Base-by-base conservation (phyloP, 2,113 vertebrate genomes). In the Ameiurus melas region DNA sequence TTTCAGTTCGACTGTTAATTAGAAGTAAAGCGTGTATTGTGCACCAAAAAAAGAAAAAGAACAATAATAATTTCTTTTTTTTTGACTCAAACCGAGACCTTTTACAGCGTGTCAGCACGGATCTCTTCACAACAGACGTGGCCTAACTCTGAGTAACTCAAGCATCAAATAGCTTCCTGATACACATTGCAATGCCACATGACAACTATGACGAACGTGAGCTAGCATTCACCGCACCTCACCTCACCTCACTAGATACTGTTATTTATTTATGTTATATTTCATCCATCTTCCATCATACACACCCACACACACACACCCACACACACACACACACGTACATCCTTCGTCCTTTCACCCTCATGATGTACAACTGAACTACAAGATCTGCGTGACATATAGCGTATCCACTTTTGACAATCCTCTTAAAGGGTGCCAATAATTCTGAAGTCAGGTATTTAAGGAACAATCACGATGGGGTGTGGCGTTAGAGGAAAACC, bases 151-250 rank as follows among this genome's bases (percentile, higher is more conserved):
- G 36, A 78, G 43, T 25, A 58, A 73, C 53, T 47, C 77, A n/a
- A 58, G 53, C 86, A 68, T 84, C 68, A 84, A 83, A 84, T 83
- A 84, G 55, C 60, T 83, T 62, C 75, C 36, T 57, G 47, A 86
- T 77, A 39, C 22, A 55, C 55, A 85, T 60, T 60, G n/a, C 30
- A 77, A 19, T n/a, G 33, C 14, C 55, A 51, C 33, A 13, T 60
- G 68, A 73, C 66, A 86, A 66, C 51, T 43, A 43, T 16, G 33
- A 66, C 10, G n/a, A 53, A 43, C 25, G 10, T 84, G 19, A 85
- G 22, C 86, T 75, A n/a, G 14, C 57, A 27, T 73, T 83, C 80
- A 43, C n/a, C 62, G 71, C 57, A 25, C 5, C 39, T 83, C 80
- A 43, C n/a, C 62, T 80, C 57, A 25, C 43, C 43, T 47, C 57